A percentile compares a stretch with the other conserved stretches of the same genome.
Conservation (phyloP, 1,140 invertebrate species). For the Steinernema khuongi region DNA sequence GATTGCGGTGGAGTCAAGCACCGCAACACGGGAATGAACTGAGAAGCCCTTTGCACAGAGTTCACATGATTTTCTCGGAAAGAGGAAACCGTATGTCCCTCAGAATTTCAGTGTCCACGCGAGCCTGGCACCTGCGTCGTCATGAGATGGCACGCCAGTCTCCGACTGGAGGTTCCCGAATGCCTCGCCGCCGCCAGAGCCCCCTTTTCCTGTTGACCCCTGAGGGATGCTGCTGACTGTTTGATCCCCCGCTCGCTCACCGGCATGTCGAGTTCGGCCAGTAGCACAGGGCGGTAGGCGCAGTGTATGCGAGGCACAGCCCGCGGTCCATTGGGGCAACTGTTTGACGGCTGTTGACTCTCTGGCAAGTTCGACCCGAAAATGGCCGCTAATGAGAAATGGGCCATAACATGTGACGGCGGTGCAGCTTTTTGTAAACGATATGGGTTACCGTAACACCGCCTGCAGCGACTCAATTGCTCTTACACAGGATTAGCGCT, state of each 20-base stretch:
- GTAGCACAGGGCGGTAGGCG: neutral
- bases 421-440: slow-evolving; percentile 5
- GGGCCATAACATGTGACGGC: slow-evolving; percentile 16
- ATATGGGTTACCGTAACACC: neutral
- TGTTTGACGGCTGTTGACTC: slow-evolving; percentile 16
- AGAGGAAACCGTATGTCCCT: too few species aligned
- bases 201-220: neutral
- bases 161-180: too few species aligned
- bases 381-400: slow-evolving; percentile 16
- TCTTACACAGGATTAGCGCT: slow-evolving; percentile 14
- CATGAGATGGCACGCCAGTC: too few species aligned
- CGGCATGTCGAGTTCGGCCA: neutral
- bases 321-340: neutral
- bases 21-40: too few species aligned
- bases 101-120: too few species aligned
- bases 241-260: neutral
- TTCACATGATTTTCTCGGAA: too few species aligned
- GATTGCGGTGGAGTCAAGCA: too few species aligned
- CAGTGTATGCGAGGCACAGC: neutral
- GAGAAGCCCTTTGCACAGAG: too few species aligned
- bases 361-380: slow-evolving; percentile 14
- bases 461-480: neutral
- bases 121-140: too few species aligned
- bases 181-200: neutral
- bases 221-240: neutral